phyloP scores from a whole-genome alignment of 1,140 invertebrate species.

The Eueides isabella region DNA sequence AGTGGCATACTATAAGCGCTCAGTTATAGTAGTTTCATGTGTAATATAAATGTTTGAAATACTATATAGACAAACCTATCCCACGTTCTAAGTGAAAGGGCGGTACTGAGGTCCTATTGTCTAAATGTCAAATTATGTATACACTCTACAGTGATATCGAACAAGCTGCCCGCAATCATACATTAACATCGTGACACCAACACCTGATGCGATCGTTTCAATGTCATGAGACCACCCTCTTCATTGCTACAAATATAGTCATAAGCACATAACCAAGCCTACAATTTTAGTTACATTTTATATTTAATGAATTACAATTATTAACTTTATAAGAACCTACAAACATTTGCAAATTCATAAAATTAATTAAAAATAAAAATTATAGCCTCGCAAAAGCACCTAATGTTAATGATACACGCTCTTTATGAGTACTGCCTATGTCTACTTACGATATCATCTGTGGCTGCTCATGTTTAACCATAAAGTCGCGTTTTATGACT shows the following conservation, averaged over 20 bases:
- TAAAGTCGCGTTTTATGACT: slow-evolving; percentile 30
- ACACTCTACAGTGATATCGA: slow-evolving; percentile 48
- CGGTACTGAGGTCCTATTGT: slow-evolving; percentile 60
- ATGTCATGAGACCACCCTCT: neutral
- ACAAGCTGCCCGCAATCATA: slow-evolving; percentile 40
- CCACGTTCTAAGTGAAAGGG: slow-evolving; percentile 51
- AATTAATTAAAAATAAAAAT: slow-evolving; percentile 2
- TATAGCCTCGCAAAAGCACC: neutral
- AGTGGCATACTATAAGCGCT: too few relatives aligned
- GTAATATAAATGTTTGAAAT: slow-evolving; percentile 54
- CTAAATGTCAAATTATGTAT: slow-evolving; percentile 73
- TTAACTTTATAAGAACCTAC: neutral
- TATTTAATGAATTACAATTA: neutral
- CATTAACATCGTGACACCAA: slow-evolving; percentile 49
- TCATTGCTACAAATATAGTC: neutral
- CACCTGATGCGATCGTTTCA: slow-evolving; percentile 65
- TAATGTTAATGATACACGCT: slow-evolving; percentile 21
- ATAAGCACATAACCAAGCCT: neutral
- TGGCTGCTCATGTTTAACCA: slow-evolving; percentile 31
- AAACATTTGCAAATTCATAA: slow-evolving; percentile 4
- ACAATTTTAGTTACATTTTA: too few relatives aligned
- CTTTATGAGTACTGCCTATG: slow-evolving; percentile 19
- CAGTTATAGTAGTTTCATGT: slow-evolving; percentile 14
- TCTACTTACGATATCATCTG: slow-evolving; percentile 28
- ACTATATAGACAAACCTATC: slow-evolving; percentile 49